Base-by-base conservation (phyloP, 2,888 invertebrate genomes). In the Myathropa florea region DNA sequence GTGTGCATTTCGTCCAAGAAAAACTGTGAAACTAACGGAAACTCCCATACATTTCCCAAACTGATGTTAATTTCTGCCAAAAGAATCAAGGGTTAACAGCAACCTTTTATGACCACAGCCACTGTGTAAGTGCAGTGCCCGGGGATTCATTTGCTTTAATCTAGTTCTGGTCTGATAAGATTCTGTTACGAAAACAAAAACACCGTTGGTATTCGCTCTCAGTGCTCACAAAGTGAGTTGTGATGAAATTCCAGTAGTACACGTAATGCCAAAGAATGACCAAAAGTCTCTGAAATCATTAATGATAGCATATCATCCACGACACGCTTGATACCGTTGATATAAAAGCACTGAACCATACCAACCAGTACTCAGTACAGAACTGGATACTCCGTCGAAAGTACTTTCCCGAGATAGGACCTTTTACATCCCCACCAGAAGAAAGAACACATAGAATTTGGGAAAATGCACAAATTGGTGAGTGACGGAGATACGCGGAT, bases 231-330 rank as follows among this genome's bases (percentile, higher is more conserved):
- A 18, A 70, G 6, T 39, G 46, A 46, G 46, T 70, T 59, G 36
- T 71, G 59, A 60, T 60, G 70, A 71, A 71, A 71, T 71, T 24
- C 39, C 80, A 71, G 80, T 71, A 73, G 80, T 75, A 77, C 67
- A 78, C 83, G 81, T 67, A 82, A 83, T 75, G 67, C 78, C 68
- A 82, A 76, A 75, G 21, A 78, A 57, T 10, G 75, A 71, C 57
- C 67, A 88, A 68, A 70, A 82, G 83, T 83, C 78, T 68, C 67
- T 39, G 63, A 88, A 83, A 76, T 85, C 83, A 78, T 84, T 88
- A 0, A 46, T 76, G 73, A 80, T 83, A 71, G 60, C 64, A 64
- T 73, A 80, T 76, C 39, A 79, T 70, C 55, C 57, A 77, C 79
- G 83, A 63, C 67, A 61, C 60, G 33, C 24, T 23, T 3, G 33